Percentiles rank a stretch among this genome's conserved stretches.
These are phyloP conservation scores for Plagiodera versicolora DNA, from an alignment of 2,888 invertebrate genomes.

Conservation along the genomic window DNA sequence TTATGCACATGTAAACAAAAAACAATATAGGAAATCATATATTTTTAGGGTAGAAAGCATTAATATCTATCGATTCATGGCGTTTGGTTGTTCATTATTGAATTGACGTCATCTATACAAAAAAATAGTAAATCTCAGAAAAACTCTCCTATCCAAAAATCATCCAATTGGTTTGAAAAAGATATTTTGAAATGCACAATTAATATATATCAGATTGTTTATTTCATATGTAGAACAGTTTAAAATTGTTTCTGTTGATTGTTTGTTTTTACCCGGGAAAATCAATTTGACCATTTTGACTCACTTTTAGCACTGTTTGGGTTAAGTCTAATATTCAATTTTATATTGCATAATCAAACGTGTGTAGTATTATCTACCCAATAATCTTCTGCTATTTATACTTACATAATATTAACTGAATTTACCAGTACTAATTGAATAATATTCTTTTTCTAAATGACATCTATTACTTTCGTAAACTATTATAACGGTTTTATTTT, in stretches of 20 bases:
- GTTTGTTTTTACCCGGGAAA: too few species aligned
- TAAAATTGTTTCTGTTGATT: too few species aligned
- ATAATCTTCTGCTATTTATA: conserved; percentile 1
- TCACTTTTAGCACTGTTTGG: too few species aligned
- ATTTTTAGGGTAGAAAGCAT: conserved; percentile 16
- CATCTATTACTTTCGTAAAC: too few species aligned
- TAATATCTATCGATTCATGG: conserved; percentile 10
- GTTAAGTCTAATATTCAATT: not conserved
- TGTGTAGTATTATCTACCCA: not conserved
- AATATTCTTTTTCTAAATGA: not conserved
- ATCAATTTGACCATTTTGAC: too few species aligned
- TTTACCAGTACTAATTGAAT: not conserved
- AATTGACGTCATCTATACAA: not conserved
- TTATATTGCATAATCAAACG: conserved; percentile 7
- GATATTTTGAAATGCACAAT: too few species aligned
- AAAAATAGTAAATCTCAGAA: too few species aligned
- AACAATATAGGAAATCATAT: conserved; percentile 27
- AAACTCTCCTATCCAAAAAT: too few species aligned
- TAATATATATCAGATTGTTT: too few species aligned
- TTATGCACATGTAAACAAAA: conserved; percentile 44
- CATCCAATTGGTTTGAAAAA: too few species aligned
- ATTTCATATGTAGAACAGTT: too few species aligned
- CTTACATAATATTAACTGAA: conserved; percentile 3
- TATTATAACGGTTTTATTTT: too few species aligned
- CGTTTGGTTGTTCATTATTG: conserved; percentile 9